Conservation (phyloP, 2,113 vertebrate species). For the Aramus guarauna region DNA sequence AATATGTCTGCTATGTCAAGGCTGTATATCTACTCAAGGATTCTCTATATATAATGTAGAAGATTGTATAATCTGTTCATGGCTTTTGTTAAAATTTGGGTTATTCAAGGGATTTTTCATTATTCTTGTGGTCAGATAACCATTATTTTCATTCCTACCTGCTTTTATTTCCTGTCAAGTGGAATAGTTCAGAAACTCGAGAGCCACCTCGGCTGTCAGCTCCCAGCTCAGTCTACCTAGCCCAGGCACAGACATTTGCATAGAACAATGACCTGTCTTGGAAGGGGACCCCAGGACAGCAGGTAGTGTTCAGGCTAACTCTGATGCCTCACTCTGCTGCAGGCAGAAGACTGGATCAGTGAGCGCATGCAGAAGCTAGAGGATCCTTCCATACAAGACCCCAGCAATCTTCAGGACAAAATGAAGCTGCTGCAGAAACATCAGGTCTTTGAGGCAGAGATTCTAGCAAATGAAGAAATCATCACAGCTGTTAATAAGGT, state of each 20-base stretch:
- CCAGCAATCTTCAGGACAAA: slow-evolving; percentile 77
- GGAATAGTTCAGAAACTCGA: neutral
- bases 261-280: fast-evolving
- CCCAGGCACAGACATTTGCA: neutral
- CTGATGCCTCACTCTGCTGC: neutral
- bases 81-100: neutral
- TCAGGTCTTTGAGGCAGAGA: slow-evolving; percentile 88
- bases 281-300: neutral
- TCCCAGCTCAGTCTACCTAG: neutral
- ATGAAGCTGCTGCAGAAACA: slow-evolving; percentile 85
- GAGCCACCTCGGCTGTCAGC: neutral
- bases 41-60: neutral
- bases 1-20: neutral
- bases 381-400: slow-evolving; percentile 75
- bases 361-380: slow-evolving; percentile 81
- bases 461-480: slow-evolving; percentile 80
- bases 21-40: neutral
- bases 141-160: neutral
- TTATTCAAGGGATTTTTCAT: neutral
- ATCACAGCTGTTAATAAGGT: slow-evolving; percentile 79
- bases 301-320: neutral
- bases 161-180: neutral
- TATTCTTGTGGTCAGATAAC: neutral
- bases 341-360: slow-evolving; percentile 86
- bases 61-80: neutral